Evolutionary conservation across 2,888 invertebrate species (phyloP).

Genomic region (Amiota mariae): DNA sequence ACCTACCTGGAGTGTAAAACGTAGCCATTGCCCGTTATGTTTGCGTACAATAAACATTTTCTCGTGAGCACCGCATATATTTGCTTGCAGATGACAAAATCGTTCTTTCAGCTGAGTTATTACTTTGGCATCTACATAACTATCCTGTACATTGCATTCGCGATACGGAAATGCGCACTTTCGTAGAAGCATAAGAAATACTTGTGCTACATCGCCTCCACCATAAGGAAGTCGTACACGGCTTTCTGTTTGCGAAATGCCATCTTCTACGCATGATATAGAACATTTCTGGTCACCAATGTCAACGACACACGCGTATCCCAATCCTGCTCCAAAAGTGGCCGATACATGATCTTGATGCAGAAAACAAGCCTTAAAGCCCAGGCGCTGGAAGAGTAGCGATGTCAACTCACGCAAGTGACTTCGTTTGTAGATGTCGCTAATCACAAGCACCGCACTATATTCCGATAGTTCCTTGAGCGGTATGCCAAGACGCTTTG

Average conservation of each 20-base stretch:
- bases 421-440: constrained; percentile 90
- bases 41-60: constrained; percentile 82
- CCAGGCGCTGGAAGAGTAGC: constrained; percentile 84
- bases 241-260: constrained; percentile 91
- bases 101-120: constrained; percentile 90
- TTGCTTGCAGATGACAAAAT: constrained; percentile 92
- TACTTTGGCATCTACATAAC: constrained; percentile 85
- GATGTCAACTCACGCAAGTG: constrained; percentile 90
- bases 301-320: constrained; percentile 94
- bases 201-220: constrained; percentile 92
- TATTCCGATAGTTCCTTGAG: constrained; percentile 82
- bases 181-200: constrained; percentile 89
- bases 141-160: constrained; percentile 80
- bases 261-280: constrained; percentile 96
- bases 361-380: constrained; percentile 84
- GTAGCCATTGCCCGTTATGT: constrained; percentile 77
- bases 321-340: constrained; percentile 87
- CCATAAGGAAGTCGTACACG: constrained; percentile 90
- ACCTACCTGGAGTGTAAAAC: constrained; percentile 85
- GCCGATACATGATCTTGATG: constrained; percentile 86
- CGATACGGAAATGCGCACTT: constrained; percentile 94
- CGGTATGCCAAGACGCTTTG: constrained; percentile 84
- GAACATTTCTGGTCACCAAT: constrained; percentile 97
- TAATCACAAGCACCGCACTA: constrained; percentile 89
- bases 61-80: constrained; percentile 90